Conservation (phyloP, 1,140 invertebrate species). For the Lerema accius region DNA sequence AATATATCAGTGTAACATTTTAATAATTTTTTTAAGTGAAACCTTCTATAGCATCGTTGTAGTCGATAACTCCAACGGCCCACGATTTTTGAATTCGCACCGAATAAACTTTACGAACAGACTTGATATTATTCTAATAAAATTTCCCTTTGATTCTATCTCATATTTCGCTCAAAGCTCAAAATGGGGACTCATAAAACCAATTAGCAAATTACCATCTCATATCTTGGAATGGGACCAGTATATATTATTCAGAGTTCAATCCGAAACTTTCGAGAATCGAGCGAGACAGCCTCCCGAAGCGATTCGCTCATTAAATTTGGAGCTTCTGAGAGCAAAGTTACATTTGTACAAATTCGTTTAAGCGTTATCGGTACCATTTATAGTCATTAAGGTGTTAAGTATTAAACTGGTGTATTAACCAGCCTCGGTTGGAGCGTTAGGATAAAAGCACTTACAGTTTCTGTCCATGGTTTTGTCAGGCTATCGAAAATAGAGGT, state of each 20-base stretch:
- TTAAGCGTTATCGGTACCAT: conserved; percentile 4
- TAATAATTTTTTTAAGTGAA: too few relatives aligned
- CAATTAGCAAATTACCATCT: conserved; percentile 28
- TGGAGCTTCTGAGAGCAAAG: conserved; percentile 17
- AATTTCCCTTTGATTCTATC: neutral
- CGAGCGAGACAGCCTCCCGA: conserved; percentile 5
- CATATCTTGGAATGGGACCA: conserved; percentile 14
- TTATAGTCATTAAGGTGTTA: conserved; percentile 4
- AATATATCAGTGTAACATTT: too few relatives aligned
- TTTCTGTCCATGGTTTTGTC: too few relatives aligned
- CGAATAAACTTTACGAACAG: too few relatives aligned
- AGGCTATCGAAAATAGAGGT: too few relatives aligned
- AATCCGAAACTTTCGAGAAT: conserved; percentile 23
- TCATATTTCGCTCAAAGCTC: neutral
- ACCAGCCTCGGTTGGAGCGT: neutral
- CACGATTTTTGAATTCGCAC: too few relatives aligned
- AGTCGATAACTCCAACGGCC: too few relatives aligned
- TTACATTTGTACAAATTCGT: conserved; percentile 27
- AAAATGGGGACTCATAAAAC: conserved; percentile 20
- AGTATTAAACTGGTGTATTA: conserved; percentile 1
- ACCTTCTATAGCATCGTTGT: too few relatives aligned
- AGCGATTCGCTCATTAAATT: conserved; percentile 26
- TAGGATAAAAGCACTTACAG: too few relatives aligned
- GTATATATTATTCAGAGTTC: conserved; percentile 30
- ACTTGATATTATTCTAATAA: neutral